Conservation (phyloP, 2,888 invertebrate species). For the Amphipyra berbera region DNA sequence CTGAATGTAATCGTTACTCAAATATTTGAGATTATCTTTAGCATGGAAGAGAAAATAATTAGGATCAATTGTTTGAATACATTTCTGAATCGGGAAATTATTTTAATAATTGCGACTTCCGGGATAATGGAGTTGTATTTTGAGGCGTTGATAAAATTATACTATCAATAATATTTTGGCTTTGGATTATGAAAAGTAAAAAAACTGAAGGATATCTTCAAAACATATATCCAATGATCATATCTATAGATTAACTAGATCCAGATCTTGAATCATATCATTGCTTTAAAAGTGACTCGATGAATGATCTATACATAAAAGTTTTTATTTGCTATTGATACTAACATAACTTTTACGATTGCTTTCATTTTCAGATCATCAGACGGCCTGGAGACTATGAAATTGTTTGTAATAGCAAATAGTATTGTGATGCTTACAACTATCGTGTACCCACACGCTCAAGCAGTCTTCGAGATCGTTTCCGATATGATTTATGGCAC, state of each 20-base stretch:
- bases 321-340: constrained; percentile 41
- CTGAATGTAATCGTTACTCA: constrained; percentile 1
- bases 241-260: too few species aligned
- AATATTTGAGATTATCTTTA: constrained; percentile 11
- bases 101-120: constrained; percentile 12
- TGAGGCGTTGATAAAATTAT: background rate
- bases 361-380: constrained; percentile 83
- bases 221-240: too few species aligned
- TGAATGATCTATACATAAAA: constrained; percentile 41
- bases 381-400: constrained; percentile 93
- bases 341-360: constrained; percentile 31
- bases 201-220: too few species aligned
- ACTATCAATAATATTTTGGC: background rate
- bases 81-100: constrained; percentile 15
- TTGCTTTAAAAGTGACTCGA: too few species aligned
- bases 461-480: constrained; percentile 88
- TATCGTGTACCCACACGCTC: constrained; percentile 93
- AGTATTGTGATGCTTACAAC: constrained; percentile 93
- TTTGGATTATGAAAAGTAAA: too few species aligned
- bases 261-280: too few species aligned
- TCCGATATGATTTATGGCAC: constrained; percentile 85
- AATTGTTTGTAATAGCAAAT: constrained; percentile 94
- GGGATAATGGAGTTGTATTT: background rate
- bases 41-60: constrained; percentile 14
- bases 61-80: constrained; percentile 19